Base-by-base conservation (phyloP, 1,140 invertebrate species). In the Eumaeus atala region DNA sequence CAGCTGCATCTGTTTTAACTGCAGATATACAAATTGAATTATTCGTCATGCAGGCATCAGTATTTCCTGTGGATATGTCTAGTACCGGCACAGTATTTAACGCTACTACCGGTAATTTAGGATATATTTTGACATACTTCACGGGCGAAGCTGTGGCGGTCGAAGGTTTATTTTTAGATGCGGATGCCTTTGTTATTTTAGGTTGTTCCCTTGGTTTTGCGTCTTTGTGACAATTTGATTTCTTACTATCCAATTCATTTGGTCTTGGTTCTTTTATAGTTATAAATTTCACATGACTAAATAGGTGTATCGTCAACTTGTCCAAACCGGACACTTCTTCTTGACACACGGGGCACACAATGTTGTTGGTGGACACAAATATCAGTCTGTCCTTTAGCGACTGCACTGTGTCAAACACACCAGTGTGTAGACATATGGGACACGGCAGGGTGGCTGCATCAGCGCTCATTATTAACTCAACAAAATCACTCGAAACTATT, bases 301-400 rank as follows among this genome's bases (percentile, higher is more conserved):
- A 94, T 58, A 95, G 80, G 82, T 95, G 94, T 67, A 95, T 94
- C 1, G 94, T 95, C n/a, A 95, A 85, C 84, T 95, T 95, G 80
- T 95, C 94, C 51, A 95, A 89, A 3, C 94, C 94, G 51, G 90
- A 77, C 6, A 95, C 84, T 54, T 91, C 80, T 68, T 95, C 93
- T 59, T 91, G 90, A 72, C 94, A 95, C 18, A 95, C 89, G 10
- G 94, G 94, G 82, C 94, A 95, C 34, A 88, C 74, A 50, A 95
- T 77, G 48, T 91, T 92, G 56, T 93, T 90, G 33, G 93, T 94
- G 3, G 93, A 92, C 12, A 93, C 93, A 66, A 90, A 92, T 42
- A 95, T 92, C 47, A 95, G 87, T 53, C 92, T 91, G 54, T 91
- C 88, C 74, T 92, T 89, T 51, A 95, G 79, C 7, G 92, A 88